These are phyloP conservation scores for Noctua comes DNA, from an alignment of 2,888 invertebrate genomes.

Conservation along the genomic window DNA sequence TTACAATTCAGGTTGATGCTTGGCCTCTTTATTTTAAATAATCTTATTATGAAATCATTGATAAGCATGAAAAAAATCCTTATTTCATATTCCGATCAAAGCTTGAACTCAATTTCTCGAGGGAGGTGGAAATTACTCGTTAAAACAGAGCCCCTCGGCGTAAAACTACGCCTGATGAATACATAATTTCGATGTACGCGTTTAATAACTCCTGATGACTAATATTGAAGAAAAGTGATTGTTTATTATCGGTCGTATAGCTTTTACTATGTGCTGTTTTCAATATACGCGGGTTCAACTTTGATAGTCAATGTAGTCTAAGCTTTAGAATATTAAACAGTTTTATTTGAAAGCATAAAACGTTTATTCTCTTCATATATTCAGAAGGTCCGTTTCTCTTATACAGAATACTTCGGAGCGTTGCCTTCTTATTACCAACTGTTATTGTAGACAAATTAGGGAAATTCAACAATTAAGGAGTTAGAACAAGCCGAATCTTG, in stretches of 20 bases:
- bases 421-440: constrained; percentile 14
- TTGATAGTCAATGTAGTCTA: background rate
- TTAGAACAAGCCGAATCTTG: constrained; percentile 67
- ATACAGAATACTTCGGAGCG: constrained; percentile 6
- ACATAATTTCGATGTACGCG: constrained; percentile 74
- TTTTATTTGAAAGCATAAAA: background rate
- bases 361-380: background rate
- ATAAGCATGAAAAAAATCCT: constrained; percentile 57
- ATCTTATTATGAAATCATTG: constrained; percentile 61
- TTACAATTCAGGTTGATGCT: constrained; percentile 52
- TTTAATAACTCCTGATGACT: constrained; percentile 62
- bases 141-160: constrained; percentile 69
- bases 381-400: constrained; percentile 12
- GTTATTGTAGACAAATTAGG: constrained; percentile 57
- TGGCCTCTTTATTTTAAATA: constrained; percentile 51
- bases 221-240: constrained; percentile 47
- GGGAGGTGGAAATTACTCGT: constrained; percentile 74
- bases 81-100: constrained; percentile 64
- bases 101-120: constrained; percentile 65
- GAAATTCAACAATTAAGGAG: constrained; percentile 63
- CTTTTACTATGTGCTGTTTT: background rate
- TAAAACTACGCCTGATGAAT: constrained; percentile 76
- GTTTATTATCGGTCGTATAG: constrained; percentile 1
- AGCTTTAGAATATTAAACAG: background rate
- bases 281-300: background rate